These are phyloP conservation scores for Dryas iulia DNA, from an alignment of 1,140 invertebrate species.

Conservation along the genomic window DNA sequence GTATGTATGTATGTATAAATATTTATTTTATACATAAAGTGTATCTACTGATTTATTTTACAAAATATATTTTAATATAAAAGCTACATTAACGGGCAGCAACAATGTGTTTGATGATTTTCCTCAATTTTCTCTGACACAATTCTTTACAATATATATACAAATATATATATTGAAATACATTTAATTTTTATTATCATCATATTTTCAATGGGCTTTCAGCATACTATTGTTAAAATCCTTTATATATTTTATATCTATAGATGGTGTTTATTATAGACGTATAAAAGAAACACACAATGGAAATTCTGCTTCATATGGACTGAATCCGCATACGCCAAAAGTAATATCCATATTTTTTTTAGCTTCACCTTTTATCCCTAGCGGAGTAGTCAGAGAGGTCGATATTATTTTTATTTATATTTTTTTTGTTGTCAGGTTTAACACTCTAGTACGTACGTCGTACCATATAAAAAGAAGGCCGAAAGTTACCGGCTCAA, in stretches of 20 bases:
- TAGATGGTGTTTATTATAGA: not conserved
- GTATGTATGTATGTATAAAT: too few relatives aligned
- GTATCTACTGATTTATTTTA: too few relatives aligned
- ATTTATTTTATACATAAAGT: too few relatives aligned
- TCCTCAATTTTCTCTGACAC: not conserved
- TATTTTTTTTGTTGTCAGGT: too few relatives aligned
- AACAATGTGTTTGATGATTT: not conserved
- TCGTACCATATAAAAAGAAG: not conserved
- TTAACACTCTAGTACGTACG: too few relatives aligned
- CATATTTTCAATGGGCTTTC: not conserved
- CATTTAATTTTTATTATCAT: not conserved
- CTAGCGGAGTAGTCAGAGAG: too few relatives aligned
- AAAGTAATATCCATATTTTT: not conserved
- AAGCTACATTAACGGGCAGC: not conserved
- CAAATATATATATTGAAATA: not conserved
- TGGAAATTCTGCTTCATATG: not conserved
- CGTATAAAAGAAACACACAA: not conserved
- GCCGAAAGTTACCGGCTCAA: not conserved
- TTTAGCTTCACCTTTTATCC: too few relatives aligned
- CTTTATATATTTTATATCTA: not conserved
- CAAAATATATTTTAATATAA: not conserved
- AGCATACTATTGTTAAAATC: not conserved
- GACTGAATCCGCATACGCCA: not conserved
- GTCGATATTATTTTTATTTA: too few relatives aligned
- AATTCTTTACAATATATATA: not conserved